Evolutionary conservation across 1,140 invertebrate genomes (phyloP), one percentile per base, ranked within the genome.

Genomic region (Pseudachorutes palmiensis): DNA sequence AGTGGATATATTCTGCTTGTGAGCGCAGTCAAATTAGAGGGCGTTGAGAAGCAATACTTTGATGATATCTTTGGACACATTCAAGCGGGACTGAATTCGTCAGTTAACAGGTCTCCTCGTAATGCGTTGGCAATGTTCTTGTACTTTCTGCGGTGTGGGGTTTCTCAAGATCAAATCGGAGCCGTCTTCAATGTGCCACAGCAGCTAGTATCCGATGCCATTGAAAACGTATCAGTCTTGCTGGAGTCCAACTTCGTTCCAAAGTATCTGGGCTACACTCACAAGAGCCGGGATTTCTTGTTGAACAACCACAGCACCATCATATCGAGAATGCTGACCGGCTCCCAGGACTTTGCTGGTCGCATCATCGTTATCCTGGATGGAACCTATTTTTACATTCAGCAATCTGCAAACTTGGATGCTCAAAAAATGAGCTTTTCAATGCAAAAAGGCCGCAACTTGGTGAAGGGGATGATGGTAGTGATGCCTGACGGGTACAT

Each of bases 381-480:
- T 32, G 66, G 62, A 0, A 68, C 66, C 0, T 68, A 68, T 26
- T 24, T 66, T 1, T 66, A 66, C 31, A 62, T 62, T 31, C 59
- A 67, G 26, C 62, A 67, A 33, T 49, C 60, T 16, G 12, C 49
- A 0, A 28, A 67, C 2, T 58, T 62, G 24, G 19, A 31, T 0
- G 1, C 45, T 0, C 66, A 67, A 41, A 62, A 57, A 31, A 33
- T 33, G 24, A 67, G 59, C 2, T 67, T 16, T 32, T n/a, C 2
- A 16, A 19, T 30, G 1, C 66, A 67, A 49, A 63, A 62, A 29
- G 1, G 2, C 2, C 19, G 62, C 14, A 67, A 70, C 63, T 22
- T 67, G 1, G 0, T 67, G 1, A 70, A 70, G 49, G 12, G 62
- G 0, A 70, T 70, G 69, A 65, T 70, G 41, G 22, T 67, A 2